Conservation (phyloP, 2,888 invertebrate species). For the Tuta absoluta region DNA sequence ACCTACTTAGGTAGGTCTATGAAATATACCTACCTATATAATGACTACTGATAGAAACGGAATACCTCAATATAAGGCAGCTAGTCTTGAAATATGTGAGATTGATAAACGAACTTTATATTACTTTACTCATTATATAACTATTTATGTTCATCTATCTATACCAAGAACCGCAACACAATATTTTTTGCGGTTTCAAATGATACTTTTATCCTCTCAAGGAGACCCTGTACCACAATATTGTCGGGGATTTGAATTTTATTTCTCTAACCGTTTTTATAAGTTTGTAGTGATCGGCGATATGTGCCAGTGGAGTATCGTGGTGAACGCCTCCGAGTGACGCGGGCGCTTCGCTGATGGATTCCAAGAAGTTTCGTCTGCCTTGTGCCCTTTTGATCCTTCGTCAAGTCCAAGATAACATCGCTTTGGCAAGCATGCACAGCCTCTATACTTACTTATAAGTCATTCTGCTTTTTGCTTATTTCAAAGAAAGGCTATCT, state of each 20-base stretch:
- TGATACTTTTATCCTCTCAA: conserved; percentile 41
- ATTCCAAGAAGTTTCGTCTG: conserved; percentile 44
- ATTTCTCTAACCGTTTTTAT: not conserved
- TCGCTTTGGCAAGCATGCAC: conserved; percentile 27
- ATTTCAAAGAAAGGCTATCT: conserved; percentile 22
- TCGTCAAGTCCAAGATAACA: conserved; percentile 29
- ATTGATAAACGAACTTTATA: too few relatives aligned
- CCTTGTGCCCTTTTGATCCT: conserved; percentile 37
- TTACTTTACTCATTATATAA: conserved; percentile 11
- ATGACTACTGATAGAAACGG: too few relatives aligned
- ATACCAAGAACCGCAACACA: conserved; percentile 45
- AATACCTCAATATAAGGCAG: too few relatives aligned
- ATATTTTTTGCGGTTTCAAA: conserved; percentile 42
- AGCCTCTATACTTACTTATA: conserved; percentile 4
- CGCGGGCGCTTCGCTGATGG: conserved; percentile 25
- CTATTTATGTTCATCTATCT: conserved; percentile 16
- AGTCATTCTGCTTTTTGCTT: not conserved
- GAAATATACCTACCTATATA: too few relatives aligned
- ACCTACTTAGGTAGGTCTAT: too few relatives aligned
- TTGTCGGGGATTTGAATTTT: conserved; percentile 17
- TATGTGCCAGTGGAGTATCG: conserved; percentile 11
- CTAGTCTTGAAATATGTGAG: too few relatives aligned
- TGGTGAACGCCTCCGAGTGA: conserved; percentile 13
- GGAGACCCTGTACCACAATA: conserved; percentile 32
- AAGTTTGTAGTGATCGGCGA: not conserved